Evolutionary conservation across 2,797 vertebrate species (phyloP).

Genomic region (Craterocephalus amniculus): DNA sequence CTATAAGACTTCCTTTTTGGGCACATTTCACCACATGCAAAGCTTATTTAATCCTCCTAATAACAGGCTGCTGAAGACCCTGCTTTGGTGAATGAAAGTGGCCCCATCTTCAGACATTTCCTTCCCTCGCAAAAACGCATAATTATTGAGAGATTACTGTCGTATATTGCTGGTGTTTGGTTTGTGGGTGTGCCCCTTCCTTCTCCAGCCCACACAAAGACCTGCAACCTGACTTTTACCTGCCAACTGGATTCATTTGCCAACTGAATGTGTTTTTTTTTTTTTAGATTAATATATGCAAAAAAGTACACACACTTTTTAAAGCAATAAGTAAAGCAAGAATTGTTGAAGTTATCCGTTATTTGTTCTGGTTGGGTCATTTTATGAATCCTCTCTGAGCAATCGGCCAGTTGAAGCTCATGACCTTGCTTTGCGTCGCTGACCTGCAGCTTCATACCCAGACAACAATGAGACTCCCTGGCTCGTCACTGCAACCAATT

Average conservation of each 20-base stretch:
- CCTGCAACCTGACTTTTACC: constrained; percentile 10
- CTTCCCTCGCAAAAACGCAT: constrained; percentile 42
- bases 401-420: constrained; percentile 14
- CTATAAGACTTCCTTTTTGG: constrained; percentile 9
- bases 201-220: constrained; percentile 61
- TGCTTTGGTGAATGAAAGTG: constrained; percentile 49
- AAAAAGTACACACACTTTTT: not conserved
- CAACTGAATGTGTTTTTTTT: constrained; percentile 2
- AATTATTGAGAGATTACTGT: constrained; percentile 63
- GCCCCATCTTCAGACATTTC: constrained; percentile 32
- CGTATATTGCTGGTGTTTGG: constrained; percentile 60
- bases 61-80: constrained; percentile 34
- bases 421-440: not conserved
- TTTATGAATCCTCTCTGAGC: not conserved
- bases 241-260: constrained; percentile 10
- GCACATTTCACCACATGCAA: constrained; percentile 13
- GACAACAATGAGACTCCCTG: constrained; percentile 25
- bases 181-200: constrained; percentile 71
- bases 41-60: constrained; percentile 30
- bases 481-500: constrained; percentile 45
- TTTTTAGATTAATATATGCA: not conserved
- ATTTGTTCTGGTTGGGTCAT: not conserved
- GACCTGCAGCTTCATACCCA: constrained; percentile 18
- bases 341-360: not conserved
- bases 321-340: not conserved